phyloP scores from a whole-genome alignment of 2,888 invertebrate genomes.

The Danaus chrysippus region DNA sequence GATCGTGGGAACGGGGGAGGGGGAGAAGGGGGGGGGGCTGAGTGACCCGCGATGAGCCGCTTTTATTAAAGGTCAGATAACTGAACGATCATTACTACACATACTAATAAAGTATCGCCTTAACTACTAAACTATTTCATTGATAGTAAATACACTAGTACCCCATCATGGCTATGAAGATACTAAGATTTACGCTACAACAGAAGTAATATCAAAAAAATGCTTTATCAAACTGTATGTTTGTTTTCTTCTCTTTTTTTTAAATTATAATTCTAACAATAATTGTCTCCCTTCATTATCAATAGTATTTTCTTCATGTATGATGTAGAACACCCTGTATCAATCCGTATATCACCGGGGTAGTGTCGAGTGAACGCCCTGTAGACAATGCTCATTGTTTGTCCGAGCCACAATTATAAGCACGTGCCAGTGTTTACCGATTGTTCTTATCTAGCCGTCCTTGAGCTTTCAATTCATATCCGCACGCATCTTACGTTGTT shows the following conservation, averaged over 20 bases:
- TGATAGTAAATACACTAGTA: too few relatives aligned
- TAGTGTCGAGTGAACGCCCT: slow-evolving; percentile 36
- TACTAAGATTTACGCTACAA: too few relatives aligned
- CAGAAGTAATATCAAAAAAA: too few relatives aligned
- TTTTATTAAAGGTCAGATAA: slow-evolving; percentile 28
- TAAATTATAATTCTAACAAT: too few relatives aligned
- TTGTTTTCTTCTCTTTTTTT: too few relatives aligned
- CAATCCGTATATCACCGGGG: slow-evolving; percentile 18
- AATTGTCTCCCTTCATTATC: too few relatives aligned
- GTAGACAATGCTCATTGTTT: slow-evolving; percentile 66
- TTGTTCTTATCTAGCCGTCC: slow-evolving; percentile 68
- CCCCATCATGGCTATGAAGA: too few relatives aligned
- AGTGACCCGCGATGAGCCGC: slow-evolving; percentile 42
- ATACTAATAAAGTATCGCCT: too few relatives aligned
- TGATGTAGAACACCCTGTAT: slow-evolving; percentile 4
- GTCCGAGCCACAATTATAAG: slow-evolving; percentile 58
- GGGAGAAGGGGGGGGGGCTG: slow-evolving; percentile 48
- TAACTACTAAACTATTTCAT: too few relatives aligned
- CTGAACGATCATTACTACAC: too few relatives aligned
- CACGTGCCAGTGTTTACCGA: slow-evolving; percentile 69
- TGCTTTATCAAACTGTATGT: too few relatives aligned
- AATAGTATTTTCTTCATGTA: too few relatives aligned
- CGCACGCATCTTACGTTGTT: slow-evolving; percentile 13
- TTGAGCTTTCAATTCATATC: slow-evolving; percentile 46
- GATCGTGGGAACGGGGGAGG: slow-evolving; percentile 64